These are phyloP conservation scores for Clitarchus hookeri DNA, from an alignment of 2,888 invertebrate genomes.

Conservation along the genomic window DNA sequence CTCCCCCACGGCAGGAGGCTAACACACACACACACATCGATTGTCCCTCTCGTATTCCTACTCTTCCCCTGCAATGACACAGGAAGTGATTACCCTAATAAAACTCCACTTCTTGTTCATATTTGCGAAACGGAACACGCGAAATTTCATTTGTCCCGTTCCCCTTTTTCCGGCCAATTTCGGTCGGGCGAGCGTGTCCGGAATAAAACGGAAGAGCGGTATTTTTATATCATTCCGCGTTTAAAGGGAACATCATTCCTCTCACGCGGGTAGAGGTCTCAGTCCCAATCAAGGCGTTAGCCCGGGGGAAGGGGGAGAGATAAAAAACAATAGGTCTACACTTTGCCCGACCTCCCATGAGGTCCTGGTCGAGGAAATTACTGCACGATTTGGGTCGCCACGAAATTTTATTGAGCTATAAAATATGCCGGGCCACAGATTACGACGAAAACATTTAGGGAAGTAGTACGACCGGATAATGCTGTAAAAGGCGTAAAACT, in stretches of 20 bases:
- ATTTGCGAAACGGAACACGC: background rate
- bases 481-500: too few relatives aligned
- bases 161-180: constrained; percentile 2
- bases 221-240: background rate
- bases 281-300: background rate
- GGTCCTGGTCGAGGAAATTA: background rate
- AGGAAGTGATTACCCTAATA: background rate
- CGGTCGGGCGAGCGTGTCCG: background rate
- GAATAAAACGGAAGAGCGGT: background rate
- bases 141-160: background rate
- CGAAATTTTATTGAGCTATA: background rate
- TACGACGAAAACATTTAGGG: background rate
- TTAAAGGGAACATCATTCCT: background rate
- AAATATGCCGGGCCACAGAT: background rate
- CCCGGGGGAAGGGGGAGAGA: background rate
- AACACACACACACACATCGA: background rate
- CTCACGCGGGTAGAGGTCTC: background rate
- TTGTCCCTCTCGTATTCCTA: background rate
- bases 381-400: background rate
- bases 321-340: background rate
- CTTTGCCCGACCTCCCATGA: background rate
- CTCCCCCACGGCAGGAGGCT: background rate
- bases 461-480: background rate
- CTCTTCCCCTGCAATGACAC: background rate
- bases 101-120: background rate